Evolutionary conservation across 2,888 invertebrate genomes (phyloP).

Genomic region (Cyaniris semiargus): DNA sequence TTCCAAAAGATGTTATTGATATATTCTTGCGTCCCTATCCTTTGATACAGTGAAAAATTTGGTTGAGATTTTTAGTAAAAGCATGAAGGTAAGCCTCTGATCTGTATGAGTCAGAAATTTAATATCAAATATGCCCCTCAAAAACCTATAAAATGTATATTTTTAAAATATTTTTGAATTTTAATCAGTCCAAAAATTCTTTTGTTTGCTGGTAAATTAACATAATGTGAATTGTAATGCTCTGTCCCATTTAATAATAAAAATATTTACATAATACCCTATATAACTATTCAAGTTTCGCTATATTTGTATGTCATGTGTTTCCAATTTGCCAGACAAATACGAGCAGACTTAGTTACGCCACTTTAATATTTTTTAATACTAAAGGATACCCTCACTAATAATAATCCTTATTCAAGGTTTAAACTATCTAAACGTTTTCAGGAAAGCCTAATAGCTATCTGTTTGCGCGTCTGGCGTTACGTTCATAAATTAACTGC

Average conservation of each 20-base stretch:
- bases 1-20: too few relatives aligned
- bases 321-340: too few relatives aligned
- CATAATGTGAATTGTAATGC: neutral
- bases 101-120: too few relatives aligned
- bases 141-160: neutral
- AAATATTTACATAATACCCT: neutral
- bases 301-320: too few relatives aligned
- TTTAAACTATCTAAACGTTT: conserved; percentile 23
- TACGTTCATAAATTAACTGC: conserved; percentile 22
- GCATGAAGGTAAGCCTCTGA: too few relatives aligned
- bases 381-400: neutral
- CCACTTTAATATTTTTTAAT: neutral
- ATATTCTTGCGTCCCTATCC: too few relatives aligned
- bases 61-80: too few relatives aligned
- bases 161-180: neutral
- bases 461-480: conserved; percentile 21
- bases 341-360: too few relatives aligned
- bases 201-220: neutral
- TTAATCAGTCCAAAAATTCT: neutral
- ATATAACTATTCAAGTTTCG: too few relatives aligned
- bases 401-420: conserved; percentile 3
- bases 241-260: neutral
- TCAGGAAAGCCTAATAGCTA: conserved; percentile 22
- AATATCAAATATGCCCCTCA: too few relatives aligned
- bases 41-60: too few relatives aligned